These are phyloP conservation scores for Rotaria macrura DNA, from an alignment of 2,888 invertebrate genomes.

Conservation along the genomic window DNA sequence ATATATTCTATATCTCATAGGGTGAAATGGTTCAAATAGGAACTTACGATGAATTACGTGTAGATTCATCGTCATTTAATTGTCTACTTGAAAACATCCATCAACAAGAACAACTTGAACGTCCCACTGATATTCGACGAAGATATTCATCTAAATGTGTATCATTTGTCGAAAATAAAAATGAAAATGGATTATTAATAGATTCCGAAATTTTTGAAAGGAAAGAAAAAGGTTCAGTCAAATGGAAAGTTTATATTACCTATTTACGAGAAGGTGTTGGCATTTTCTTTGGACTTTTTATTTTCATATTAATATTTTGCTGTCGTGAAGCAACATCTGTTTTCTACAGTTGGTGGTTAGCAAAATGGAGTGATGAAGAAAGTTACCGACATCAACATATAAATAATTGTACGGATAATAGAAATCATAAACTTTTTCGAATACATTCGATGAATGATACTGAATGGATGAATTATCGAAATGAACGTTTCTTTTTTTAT, in stretches of 20 bases:
- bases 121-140: background rate
- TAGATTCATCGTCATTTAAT: background rate
- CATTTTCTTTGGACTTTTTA: conserved; percentile 52
- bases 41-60: background rate
- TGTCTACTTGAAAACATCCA: background rate
- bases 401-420: background rate
- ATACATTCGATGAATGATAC: conserved; percentile 37
- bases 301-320: conserved; percentile 56
- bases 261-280: conserved; percentile 65
- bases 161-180: background rate
- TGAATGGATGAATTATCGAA: background rate
- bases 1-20: background rate
- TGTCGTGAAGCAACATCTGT: conserved; percentile 55
- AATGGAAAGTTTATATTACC: conserved; percentile 58
- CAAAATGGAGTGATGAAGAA: conserved; percentile 57
- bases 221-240: conserved; percentile 53
- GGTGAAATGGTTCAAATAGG: background rate
- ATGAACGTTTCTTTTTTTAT: background rate
- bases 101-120: background rate
- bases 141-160: background rate
- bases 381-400: background rate
- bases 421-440: background rate
- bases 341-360: conserved; percentile 61
- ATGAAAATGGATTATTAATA: background rate
- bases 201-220: background rate